Conservation (phyloP, 2,888 invertebrate genomes). For the Leptinotarsa tumamoca region DNA sequence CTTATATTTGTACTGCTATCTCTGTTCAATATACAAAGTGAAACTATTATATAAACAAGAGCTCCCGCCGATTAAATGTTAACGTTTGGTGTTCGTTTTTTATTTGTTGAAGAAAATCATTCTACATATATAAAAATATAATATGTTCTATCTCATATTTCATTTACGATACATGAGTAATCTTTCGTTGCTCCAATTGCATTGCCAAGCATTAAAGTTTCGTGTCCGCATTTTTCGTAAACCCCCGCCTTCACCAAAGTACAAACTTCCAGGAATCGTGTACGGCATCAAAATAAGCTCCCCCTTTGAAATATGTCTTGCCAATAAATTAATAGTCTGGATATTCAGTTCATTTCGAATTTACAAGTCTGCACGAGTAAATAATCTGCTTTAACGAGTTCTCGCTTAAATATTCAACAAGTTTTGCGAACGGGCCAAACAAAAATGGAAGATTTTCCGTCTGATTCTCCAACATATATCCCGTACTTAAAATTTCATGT, state of each 20-base stretch:
- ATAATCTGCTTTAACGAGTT: conserved; percentile 4
- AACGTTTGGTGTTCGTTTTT: too few species aligned
- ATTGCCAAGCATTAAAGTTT: too few species aligned
- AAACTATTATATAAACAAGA: too few species aligned
- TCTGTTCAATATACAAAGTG: too few species aligned
- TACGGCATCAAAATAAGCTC: background rate
- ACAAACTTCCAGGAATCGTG: background rate
- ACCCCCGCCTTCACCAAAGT: background rate
- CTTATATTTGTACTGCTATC: too few species aligned
- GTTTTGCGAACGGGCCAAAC: conserved; percentile 12
- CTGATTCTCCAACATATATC: conserved; percentile 5
- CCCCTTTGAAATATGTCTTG: background rate
- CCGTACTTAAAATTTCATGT: conserved; percentile 26
- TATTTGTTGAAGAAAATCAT: too few species aligned
- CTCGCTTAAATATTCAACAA: conserved; percentile 22
- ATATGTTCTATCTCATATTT: background rate
- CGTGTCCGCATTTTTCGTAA: background rate
- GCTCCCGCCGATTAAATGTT: too few species aligned
- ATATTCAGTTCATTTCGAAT: background rate
- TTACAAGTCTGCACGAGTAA: background rate
- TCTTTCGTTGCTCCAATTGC: too few species aligned
- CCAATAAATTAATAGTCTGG: background rate
- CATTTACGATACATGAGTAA: background rate
- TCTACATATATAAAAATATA: background rate
- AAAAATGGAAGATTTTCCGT: background rate